Base-by-base conservation (phyloP, 2,113 vertebrate species). In the Uria lomvia region DNA sequence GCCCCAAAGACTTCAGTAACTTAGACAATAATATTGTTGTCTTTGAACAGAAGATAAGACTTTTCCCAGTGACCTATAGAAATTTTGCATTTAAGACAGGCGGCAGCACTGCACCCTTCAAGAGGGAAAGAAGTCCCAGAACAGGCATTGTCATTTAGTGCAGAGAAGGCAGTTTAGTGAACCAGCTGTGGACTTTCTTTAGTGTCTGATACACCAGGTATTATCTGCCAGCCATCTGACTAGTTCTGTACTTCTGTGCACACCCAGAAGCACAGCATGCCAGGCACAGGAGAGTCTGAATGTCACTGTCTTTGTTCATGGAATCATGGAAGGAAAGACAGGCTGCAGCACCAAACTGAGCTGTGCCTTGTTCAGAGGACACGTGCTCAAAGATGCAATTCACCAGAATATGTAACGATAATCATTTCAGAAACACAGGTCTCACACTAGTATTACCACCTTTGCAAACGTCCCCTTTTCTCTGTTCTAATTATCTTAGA, bases 381-480 rank as follows among this genome's bases (percentile, higher is more conserved):
- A 38, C 0, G 0, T 5, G 60, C 50, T 81, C 59, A 12, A 6
- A 56, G 56, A 22, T 7, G 45, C 40, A 20, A 5, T n/a, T 58
- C 70, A 60, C 8, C 24, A 49, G 30, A 42, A 38, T 8, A 42
- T 0, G 10, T 21, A 29, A 49, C 9, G 5, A 52, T 6, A n/a
- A 59, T 5, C 2, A 32, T 4, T 49, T 15, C 45, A 36, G 53
- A 60, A 38, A 8, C 17, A 49, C 49, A 80, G 43, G 58, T 13
- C 71, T 55, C 38, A 16, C 11, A 24, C 13, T 15, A 22, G 30
- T 14, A 52, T 20, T 30, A 43, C 9, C 59, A 6, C 18, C 68
- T 58, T 4, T 26, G 62, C 80, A 65, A 22, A 36, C 3, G 0
- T 24, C 29, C 40, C 40, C 38, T 42, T 21, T 38, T 1, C 81